Evolutionary conservation across 2,113 vertebrate genomes (phyloP).

Genomic region (Albula goreensis): DNA sequence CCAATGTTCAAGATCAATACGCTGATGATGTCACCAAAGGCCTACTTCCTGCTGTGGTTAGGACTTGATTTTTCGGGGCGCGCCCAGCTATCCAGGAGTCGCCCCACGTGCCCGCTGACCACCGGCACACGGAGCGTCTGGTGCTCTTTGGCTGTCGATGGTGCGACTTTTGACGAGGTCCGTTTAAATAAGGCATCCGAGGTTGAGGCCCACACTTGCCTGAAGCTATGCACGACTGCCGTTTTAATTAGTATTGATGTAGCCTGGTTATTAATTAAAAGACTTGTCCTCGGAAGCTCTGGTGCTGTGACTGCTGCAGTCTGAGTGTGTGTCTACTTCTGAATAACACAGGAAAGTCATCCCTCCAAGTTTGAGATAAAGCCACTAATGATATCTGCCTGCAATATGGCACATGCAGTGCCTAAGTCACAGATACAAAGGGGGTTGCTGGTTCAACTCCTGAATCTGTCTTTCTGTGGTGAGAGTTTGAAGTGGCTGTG

Average conservation of each 20-base stretch:
- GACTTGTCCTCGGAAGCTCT: not conserved
- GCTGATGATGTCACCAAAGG: too few relatives aligned
- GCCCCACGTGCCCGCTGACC: too few relatives aligned
- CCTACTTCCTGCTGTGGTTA: not conserved
- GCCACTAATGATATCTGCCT: too few relatives aligned
- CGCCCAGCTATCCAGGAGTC: too few relatives aligned
- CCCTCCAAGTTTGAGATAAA: too few relatives aligned
- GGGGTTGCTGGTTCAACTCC: not conserved
- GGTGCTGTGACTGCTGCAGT: not conserved
- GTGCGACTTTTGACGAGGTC: not conserved
- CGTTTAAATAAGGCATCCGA: too few relatives aligned
- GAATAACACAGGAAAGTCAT: too few relatives aligned
- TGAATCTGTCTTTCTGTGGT: too few relatives aligned
- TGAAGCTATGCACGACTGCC: not conserved
- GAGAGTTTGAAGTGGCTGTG: too few relatives aligned
- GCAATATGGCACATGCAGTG: not conserved
- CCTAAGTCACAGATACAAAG: not conserved
- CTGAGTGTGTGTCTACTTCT: not conserved
- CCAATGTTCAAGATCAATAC: too few relatives aligned
- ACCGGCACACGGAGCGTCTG: too few relatives aligned
- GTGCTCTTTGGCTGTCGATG: not conserved
- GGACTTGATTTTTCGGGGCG: too few relatives aligned
- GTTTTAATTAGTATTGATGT: constrained; percentile 16
- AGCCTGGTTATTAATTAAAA: constrained; percentile 9
- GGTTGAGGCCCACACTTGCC: not conserved